Conservation (phyloP, 2,888 invertebrate genomes). For the Tortrix viridana region DNA sequence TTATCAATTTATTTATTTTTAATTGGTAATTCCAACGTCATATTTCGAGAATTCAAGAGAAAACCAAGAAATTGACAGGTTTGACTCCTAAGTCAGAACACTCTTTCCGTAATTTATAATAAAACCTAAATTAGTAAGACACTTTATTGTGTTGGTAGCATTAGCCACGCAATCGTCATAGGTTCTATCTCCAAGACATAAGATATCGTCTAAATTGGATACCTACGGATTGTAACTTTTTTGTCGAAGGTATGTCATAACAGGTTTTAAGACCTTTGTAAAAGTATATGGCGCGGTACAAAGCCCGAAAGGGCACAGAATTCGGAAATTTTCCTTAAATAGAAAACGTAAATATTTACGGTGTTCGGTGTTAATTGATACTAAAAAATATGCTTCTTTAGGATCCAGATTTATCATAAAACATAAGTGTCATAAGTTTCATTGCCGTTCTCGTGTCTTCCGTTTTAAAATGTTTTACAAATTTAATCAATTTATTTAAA, state of each 20-base stretch:
- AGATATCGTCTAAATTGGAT: slow-evolving; percentile 1
- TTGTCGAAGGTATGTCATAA: neutral
- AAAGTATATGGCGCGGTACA: slow-evolving; percentile 26
- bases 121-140: slow-evolving; percentile 1
- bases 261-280: slow-evolving; percentile 26
- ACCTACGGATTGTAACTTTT: neutral
- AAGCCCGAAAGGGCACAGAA: slow-evolving; percentile 17
- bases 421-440: neutral
- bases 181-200: slow-evolving; percentile 1
- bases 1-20: no score
- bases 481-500: slow-evolving; percentile 29
- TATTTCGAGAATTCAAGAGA: neutral
- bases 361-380: neutral
- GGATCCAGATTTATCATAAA: slow-evolving; percentile 15
- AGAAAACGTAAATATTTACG: slow-evolving; percentile 9
- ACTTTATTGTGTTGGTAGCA: neutral
- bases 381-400: slow-evolving; percentile 17
- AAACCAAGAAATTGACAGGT: slow-evolving; percentile 3
- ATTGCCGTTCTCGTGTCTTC: slow-evolving; percentile 26
- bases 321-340: slow-evolving; percentile 10
- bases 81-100: neutral
- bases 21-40: neutral
- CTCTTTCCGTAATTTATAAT: slow-evolving; percentile 3
- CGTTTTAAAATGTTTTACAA: slow-evolving; percentile 31
- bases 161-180: neutral